A percentile compares a stretch with the other conserved stretches of the same genome.
Conservation (phyloP, 2,888 invertebrate genomes). For the Anticlea derivata region DNA sequence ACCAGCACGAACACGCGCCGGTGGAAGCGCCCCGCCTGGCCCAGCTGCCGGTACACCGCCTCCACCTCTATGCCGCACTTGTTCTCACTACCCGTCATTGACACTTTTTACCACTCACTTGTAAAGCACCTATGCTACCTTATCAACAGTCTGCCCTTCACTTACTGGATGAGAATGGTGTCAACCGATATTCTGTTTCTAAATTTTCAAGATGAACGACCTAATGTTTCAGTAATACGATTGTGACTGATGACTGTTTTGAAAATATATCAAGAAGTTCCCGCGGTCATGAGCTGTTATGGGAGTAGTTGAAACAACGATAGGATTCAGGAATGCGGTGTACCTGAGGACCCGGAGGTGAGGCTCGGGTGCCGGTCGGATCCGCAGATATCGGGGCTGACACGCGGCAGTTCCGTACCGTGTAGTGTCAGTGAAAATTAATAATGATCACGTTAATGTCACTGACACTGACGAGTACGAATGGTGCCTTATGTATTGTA, state of each 20-base stretch:
- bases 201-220: neutral
- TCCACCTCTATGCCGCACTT: conserved; percentile 29
- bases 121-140: no score
- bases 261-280: neutral
- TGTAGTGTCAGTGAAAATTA: no score
- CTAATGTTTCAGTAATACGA: conserved; percentile 4
- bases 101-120: neutral
- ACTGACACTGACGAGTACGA: no score
- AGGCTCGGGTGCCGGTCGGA: no score
- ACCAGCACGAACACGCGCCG: conserved; percentile 53
- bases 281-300: neutral
- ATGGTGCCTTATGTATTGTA: no score
- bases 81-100: neutral
- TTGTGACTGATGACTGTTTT: conserved; percentile 5
- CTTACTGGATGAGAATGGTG: neutral
- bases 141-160: neutral
- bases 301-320: neutral
- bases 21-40: conserved; percentile 66
- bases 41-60: conserved; percentile 63
- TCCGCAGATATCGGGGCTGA: no score
- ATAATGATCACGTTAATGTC: no score
- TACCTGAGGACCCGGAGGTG: no score
- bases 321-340: no score
- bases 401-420: no score
- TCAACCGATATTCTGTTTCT: neutral